Percentiles rank a stretch among this genome's conserved stretches.
Conservation (phyloP, 2,113 vertebrate genomes). For the Motacilla alba region DNA sequence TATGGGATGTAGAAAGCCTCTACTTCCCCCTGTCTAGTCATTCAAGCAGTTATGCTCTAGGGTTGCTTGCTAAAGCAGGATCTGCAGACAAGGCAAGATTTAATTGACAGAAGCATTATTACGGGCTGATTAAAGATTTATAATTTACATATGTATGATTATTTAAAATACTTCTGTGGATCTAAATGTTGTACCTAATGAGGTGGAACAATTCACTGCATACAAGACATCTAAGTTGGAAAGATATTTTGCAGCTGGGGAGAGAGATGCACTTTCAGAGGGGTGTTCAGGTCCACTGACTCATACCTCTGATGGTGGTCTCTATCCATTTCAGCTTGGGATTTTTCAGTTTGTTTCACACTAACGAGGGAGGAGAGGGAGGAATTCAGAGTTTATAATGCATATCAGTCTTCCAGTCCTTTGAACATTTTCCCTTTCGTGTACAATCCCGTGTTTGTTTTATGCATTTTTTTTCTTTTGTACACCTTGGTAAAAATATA, state of each 20-base stretch:
- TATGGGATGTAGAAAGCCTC: not conserved
- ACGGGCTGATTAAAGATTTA: not conserved
- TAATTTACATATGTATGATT: not conserved
- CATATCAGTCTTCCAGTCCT: not conserved
- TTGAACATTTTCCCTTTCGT: not conserved
- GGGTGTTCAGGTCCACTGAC: not conserved
- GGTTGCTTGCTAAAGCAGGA: not conserved
- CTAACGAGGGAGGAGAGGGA: not conserved
- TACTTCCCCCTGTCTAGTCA: not conserved
- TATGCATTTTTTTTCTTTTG: not conserved
- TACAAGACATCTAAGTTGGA: not conserved
- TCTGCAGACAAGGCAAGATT: not conserved
- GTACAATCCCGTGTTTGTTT: not conserved
- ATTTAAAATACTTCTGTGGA: not conserved
- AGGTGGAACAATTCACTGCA: not conserved
- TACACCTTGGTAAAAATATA: not conserved
- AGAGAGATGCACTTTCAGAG: not conserved
- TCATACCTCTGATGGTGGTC: not conserved
- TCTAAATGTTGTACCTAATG: not conserved
- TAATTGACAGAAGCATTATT: not conserved
- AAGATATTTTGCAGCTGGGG: not conserved
- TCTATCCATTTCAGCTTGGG: not conserved
- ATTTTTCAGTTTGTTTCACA: not conserved
- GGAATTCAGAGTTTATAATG: not conserved
- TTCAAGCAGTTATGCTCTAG: not conserved